Evolutionary conservation across 2,888 invertebrate genomes (phyloP).

Genomic region (Chrysolina americana): DNA sequence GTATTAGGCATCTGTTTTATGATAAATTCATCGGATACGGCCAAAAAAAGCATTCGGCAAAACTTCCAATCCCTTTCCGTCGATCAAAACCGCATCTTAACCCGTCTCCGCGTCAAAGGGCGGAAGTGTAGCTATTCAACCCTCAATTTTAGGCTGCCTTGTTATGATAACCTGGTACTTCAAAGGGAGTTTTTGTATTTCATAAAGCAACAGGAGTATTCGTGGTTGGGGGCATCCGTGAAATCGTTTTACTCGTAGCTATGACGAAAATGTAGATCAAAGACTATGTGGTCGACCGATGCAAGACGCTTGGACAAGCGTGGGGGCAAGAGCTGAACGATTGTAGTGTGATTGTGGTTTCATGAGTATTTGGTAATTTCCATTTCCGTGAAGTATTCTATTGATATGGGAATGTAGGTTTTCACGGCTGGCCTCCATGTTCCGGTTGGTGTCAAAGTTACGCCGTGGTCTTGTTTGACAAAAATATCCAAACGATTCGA

Average conservation of each 20-base stretch:
- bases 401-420: neutral
- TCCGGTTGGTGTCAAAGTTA: too few species aligned
- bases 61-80: slow-evolving; percentile 29
- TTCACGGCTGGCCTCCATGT: slow-evolving; percentile 8
- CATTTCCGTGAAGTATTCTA: neutral
- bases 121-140: slow-evolving; percentile 35
- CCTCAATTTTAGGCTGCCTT: slow-evolving; percentile 33
- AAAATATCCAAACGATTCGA: too few species aligned
- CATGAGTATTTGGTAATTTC: slow-evolving; percentile 28
- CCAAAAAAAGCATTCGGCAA: slow-evolving; percentile 23
- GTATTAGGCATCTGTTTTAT: slow-evolving; percentile 4
- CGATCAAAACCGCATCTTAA: slow-evolving; percentile 35
- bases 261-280: slow-evolving; percentile 36
- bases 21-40: slow-evolving; percentile 17
- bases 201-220: slow-evolving; percentile 31
- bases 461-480: too few species aligned
- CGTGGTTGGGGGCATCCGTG: slow-evolving; percentile 35
- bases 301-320: slow-evolving; percentile 23
- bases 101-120: slow-evolving; percentile 27
- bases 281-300: slow-evolving; percentile 38
- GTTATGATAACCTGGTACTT: slow-evolving; percentile 44
- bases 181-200: slow-evolving; percentile 40
- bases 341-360: slow-evolving; percentile 37
- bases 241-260: slow-evolving; percentile 24
- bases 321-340: slow-evolving; percentile 26